phyloP scores from a whole-genome alignment of 2,797 vertebrate species.

The Premnoplex brunnescens region DNA sequence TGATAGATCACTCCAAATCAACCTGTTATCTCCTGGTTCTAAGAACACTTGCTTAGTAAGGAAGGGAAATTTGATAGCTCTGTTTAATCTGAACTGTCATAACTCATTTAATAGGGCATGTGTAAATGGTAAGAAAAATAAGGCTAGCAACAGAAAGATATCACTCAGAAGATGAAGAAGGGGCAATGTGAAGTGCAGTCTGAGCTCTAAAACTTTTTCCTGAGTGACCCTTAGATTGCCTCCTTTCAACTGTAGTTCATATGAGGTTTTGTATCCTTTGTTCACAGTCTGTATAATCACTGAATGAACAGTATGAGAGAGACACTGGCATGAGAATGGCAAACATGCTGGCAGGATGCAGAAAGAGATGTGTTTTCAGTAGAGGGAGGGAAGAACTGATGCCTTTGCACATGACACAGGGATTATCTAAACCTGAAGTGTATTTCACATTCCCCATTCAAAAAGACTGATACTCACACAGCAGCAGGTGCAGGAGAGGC shows the following conservation, averaged over 20 bases:
- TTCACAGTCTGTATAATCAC: not conserved
- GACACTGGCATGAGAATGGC: not conserved
- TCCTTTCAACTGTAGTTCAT: not conserved
- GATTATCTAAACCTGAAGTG: not conserved
- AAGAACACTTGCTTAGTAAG: not conserved
- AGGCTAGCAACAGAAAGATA: not conserved
- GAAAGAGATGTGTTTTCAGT: not conserved
- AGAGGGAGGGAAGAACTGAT: not conserved
- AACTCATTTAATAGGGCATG: not conserved
- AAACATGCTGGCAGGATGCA: not conserved
- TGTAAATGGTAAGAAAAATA: not conserved
- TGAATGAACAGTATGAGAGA: not conserved
- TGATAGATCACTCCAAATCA: not conserved
- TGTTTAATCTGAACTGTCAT: not conserved
- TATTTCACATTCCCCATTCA: not conserved
- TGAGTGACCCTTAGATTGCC: not conserved
- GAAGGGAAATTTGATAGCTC: not conserved
- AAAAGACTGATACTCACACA: not conserved
- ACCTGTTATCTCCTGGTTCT: not conserved
- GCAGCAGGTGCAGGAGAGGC: not conserved
- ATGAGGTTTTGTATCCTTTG: not conserved
- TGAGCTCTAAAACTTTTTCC: not conserved
- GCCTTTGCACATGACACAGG: accelerated
- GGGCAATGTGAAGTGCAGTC: not conserved
- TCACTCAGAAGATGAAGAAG: not conserved